Base-by-base conservation (phyloP, 1,140 invertebrate species). In the Conus ventricosus region DNA sequence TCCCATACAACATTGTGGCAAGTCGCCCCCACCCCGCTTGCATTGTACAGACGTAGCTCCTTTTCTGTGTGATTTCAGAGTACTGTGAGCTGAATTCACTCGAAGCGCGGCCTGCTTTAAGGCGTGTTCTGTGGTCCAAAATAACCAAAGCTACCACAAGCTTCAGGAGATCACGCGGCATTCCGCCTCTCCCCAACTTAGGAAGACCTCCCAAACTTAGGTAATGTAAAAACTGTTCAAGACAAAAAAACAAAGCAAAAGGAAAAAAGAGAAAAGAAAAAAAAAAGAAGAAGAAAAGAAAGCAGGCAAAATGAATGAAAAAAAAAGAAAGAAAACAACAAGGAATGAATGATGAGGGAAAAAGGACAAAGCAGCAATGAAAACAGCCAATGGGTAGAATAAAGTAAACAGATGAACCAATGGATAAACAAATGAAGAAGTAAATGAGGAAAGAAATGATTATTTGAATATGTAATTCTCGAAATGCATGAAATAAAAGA, bases 81-180 rank as follows among this genome's bases (percentile, higher is more conserved):
- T 87, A 25, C 75, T 78, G 85, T 54, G 53, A 55, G 85, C 76
- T 13, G 23, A 23, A 76, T 20, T 87, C 85, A 15, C 10, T 13
- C 54, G 71, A 78, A 39, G 53, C 53, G 11, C 67, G 67, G n/a
- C 71, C 85, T 6, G 71, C 39, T 17, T 25, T 87, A 75, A 87
- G 85, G 54, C 85, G 85, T 67, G 85, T 87, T 25, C 85, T 87
- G 23, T 87, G 85, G 85, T 87, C 85, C 51, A 87, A 87, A 87
- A 71, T 87, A 7, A 87, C 85, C 67, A 87, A 87, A 54, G 85
- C 85, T 23, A 87, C 85, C 75, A 87, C 85, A 57, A 80, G 75
- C 75, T 87, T 75, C 85, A 78, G 85, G 85, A 54, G 85, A 57
- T 39, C 85, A 55, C 53, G 39, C 15, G 85, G 85, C 51, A 87